Evolutionary conservation across 2,113 vertebrate genomes (phyloP).

Genomic region (Corythornis vintsioides): DNA sequence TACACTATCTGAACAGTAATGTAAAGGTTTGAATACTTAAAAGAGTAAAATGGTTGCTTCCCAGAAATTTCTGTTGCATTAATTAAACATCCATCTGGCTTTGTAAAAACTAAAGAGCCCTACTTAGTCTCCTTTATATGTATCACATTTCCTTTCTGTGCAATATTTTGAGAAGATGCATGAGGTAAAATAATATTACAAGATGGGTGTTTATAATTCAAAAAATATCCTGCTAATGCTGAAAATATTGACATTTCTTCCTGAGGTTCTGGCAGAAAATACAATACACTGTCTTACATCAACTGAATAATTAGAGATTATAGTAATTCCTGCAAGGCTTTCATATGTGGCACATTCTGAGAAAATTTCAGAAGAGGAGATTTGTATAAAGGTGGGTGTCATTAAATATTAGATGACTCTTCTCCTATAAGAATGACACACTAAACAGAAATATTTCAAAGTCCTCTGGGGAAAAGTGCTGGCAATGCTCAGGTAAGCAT

Average conservation of each 20-base stretch:
- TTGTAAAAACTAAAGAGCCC: neutral
- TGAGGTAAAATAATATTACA: conserved; percentile 19
- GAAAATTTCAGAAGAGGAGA: conserved; percentile 35
- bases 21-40: conserved; percentile 15
- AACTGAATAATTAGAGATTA: conserved; percentile 63
- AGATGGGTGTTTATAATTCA: conserved; percentile 23
- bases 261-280: conserved; percentile 48
- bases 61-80: conserved; percentile 11
- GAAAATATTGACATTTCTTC: conserved; percentile 62
- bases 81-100: neutral
- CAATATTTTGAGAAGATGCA: conserved; percentile 27
- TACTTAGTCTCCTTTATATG: neutral
- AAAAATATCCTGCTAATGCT: conserved; percentile 38
- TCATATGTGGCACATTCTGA: neutral
- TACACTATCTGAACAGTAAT: neutral
- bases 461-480: neutral
- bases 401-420: neutral
- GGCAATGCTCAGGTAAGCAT: neutral
- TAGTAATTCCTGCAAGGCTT: conserved; percentile 48
- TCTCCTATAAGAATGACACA: neutral
- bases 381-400: conserved; percentile 10
- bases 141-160: neutral
- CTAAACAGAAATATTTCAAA: neutral
- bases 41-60: conserved; percentile 5
- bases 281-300: conserved; percentile 27